Base-by-base conservation (phyloP, 2,797 vertebrate genomes). In the Cyclopterus lumpus region DNA sequence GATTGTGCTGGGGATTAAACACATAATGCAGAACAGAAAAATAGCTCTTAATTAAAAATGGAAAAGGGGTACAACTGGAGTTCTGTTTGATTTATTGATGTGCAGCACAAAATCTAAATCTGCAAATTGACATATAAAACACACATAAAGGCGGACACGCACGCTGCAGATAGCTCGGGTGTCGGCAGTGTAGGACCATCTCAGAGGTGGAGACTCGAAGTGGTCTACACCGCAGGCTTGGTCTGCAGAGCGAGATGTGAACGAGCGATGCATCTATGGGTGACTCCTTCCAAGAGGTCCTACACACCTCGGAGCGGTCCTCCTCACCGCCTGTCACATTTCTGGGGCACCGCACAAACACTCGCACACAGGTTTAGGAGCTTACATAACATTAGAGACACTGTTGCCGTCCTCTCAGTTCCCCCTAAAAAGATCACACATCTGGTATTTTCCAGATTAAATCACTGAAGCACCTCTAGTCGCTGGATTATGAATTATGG, bases 161-260 rank as follows among this genome's bases (percentile, higher is more conserved):
- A 11, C 9, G 7, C 40, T 18, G 54, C 61, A 38, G 61, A 12
- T 46, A 3, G 48, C n/a, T 65, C 40, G 26, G 53, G 54, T 48
- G 53, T 71, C 3, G 12, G 36, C 6, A 8, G 8, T n/a, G 40
- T 11, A 8, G 9, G 9, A 32, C 28, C 42, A 14, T 22, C 9
- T 15, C 40, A 11, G 30, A 58, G 48, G 48, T 49, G 48, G 8
- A n/a, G 55, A 32, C 30, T 57, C 55, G 18, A 28, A 20, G 60
- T 53, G 10, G 8, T 3, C 48, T 54, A 60, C 26, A 11, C 67
- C 20, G 4, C 49, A 14, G 73, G 67, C 67, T 51, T 75, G 40
- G 4, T 78, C 77, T 84, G 71, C 68, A 73, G 24, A 26, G 51
- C 1, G 0, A 42, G 85, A 87, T 80, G 80, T 80, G 40, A 48